Evolutionary conservation across 30 jellyfish, hydroid and myxozoan species (phyloP).

Genomic region (Pelagia noctiluca): DNA sequence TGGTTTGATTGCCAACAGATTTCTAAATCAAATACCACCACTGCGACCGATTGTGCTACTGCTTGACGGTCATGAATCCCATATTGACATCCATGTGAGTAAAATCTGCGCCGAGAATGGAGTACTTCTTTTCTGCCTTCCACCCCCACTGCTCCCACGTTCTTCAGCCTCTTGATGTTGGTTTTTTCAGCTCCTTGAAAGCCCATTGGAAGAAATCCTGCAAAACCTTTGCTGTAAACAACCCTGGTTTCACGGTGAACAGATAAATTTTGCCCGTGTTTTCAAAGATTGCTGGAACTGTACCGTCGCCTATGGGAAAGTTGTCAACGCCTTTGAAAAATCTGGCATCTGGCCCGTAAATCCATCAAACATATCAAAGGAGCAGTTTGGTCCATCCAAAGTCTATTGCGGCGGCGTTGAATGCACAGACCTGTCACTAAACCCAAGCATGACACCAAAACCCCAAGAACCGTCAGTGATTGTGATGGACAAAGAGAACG

Average conservation of each 20-base stretch:
- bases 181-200: constrained; percentile 1
- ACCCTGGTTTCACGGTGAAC: neutral
- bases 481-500: neutral
- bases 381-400: neutral
- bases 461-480: neutral
- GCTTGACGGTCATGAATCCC: constrained; percentile 20
- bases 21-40: constrained; percentile 2
- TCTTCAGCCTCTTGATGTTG: constrained; percentile 19
- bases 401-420: no score
- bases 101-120: constrained; percentile 12
- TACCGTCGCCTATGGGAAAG: neutral
- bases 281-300: neutral
- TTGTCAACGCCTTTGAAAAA: neutral
- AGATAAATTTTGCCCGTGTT: neutral
- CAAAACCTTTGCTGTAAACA: neutral
- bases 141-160: constrained; percentile 26
- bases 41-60: constrained; percentile 24
- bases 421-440: neutral
- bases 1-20: neutral
- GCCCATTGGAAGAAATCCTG: neutral
- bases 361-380: neutral
- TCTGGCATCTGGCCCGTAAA: neutral
- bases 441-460: no score
- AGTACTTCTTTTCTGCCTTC: constrained; percentile 13
- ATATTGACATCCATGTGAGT: neutral